Conservation (phyloP, 2,113 vertebrate genomes). For the Eonycteris spelaea region DNA sequence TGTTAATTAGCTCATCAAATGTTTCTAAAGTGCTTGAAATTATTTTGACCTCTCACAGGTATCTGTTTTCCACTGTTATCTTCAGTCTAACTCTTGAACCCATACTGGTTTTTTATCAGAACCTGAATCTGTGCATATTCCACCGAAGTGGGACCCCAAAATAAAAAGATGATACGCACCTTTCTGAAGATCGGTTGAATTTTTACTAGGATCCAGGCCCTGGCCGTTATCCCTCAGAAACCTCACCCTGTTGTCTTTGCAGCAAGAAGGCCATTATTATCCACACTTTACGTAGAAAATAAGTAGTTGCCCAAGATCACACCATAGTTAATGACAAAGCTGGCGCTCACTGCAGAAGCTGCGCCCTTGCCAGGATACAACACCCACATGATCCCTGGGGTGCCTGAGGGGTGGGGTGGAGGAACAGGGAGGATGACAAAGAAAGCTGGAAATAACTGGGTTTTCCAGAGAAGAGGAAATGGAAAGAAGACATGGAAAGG, state of each 20-base stretch:
- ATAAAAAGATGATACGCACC: not conserved
- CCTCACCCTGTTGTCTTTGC: not conserved
- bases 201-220: not conserved
- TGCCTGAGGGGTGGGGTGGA: too few species aligned
- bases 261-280: not conserved
- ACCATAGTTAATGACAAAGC: not conserved
- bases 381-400: not conserved
- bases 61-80: not conserved
- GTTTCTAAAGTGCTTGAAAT: not conserved
- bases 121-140: not conserved
- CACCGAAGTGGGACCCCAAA: too few species aligned
- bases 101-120: not conserved
- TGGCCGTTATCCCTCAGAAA: accelerated
- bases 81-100: not conserved
- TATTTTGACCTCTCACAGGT: not conserved
- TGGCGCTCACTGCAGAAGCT: not conserved
- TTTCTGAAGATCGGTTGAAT: not conserved
- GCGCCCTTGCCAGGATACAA: not conserved
- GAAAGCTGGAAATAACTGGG: not conserved
- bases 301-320: not conserved
- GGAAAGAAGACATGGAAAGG: not conserved
- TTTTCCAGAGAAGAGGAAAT: conserved; percentile 50
- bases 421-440: not conserved
- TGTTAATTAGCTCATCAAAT: not conserved
- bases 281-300: not conserved